Base-by-base conservation (phyloP, 2,888 invertebrate species). In the Drosophila multiciliata region DNA sequence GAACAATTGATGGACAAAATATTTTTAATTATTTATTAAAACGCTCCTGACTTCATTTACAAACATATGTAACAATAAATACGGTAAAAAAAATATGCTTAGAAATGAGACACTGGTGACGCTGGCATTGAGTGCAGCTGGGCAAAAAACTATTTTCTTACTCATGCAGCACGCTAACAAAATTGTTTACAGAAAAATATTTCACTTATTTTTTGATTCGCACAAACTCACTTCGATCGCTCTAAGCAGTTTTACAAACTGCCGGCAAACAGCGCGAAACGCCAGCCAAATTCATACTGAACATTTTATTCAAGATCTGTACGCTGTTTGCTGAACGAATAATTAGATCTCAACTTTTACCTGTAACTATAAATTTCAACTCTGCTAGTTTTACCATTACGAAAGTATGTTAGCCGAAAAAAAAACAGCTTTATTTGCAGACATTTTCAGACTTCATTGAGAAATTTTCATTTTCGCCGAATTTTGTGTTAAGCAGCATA, bases 231-330 rank as follows among this genome's bases (percentile, higher is more conserved):
- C 79, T 54, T 62, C 2, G 35, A 38, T 36, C 20, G 32, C 32
- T 64, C 40, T 42, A 66, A 69, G 61, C 62, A 79, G 75, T 29
- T 48, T 7, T 40, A 57, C 33, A 11, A 60, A 36, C 9, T 60
- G 53, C 76, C 76, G 76, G 79, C 75, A 59, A 76, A 38, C 45
- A n/a, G 45, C 38, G 35, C 42, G 50, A 52, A 40, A 48, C 29
- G 40, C 42, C 15, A 54, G 48, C 33, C n/a, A 40, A 58, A 50
- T 73, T 40, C 32, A 11, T 32, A 78, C 73, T 55, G 15, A 67
- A 23, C 17, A n/a, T 17, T 38, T 38, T 23, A n/a, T 5, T 23
- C 0, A 53, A 17, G 58, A 9, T 3, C 32, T 40, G 75, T 79
- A 77, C 53, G 79, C 65, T 62, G 75, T 0, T 33, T 52, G n/a